Conservation (phyloP, 2,888 invertebrate species). For the Monopis laevigella region DNA sequence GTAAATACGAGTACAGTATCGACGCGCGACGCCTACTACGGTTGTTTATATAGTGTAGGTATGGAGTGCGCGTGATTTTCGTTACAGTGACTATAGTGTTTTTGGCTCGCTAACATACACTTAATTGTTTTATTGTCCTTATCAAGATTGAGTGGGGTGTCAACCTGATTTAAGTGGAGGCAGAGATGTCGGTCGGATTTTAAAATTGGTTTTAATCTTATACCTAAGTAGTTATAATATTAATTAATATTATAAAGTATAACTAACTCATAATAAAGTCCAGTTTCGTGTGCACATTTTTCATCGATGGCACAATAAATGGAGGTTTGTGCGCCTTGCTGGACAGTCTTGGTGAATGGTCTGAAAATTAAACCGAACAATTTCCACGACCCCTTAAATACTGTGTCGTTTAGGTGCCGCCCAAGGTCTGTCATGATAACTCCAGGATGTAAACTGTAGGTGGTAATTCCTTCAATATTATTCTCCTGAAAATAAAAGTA, state of each 20-base stretch:
- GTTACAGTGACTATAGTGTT: too few species aligned
- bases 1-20: too few species aligned
- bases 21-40: too few species aligned
- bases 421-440: slow-evolving; percentile 67
- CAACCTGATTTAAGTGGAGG: too few species aligned
- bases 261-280: slow-evolving; percentile 42
- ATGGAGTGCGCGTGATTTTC: too few species aligned
- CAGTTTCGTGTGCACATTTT: slow-evolving; percentile 53
- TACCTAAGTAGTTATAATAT: too few species aligned
- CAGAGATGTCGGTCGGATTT: too few species aligned
- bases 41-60: too few species aligned
- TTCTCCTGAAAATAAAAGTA: slow-evolving; percentile 18
- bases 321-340: slow-evolving; percentile 73
- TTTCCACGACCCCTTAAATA: slow-evolving; percentile 20
- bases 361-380: slow-evolving; percentile 24
- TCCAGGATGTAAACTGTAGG: slow-evolving; percentile 66
- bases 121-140: too few species aligned
- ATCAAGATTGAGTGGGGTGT: too few species aligned
- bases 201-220: too few species aligned
- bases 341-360: slow-evolving; percentile 51
- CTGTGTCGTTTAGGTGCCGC: slow-evolving; percentile 43
- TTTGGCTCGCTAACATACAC: too few species aligned
- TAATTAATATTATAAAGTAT: neutral
- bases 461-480: slow-evolving; percentile 40
- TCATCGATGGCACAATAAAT: slow-evolving; percentile 71